Evolutionary conservation across 2,797 vertebrate species (phyloP).

Genomic region (Philypnodon macrostomus): DNA sequence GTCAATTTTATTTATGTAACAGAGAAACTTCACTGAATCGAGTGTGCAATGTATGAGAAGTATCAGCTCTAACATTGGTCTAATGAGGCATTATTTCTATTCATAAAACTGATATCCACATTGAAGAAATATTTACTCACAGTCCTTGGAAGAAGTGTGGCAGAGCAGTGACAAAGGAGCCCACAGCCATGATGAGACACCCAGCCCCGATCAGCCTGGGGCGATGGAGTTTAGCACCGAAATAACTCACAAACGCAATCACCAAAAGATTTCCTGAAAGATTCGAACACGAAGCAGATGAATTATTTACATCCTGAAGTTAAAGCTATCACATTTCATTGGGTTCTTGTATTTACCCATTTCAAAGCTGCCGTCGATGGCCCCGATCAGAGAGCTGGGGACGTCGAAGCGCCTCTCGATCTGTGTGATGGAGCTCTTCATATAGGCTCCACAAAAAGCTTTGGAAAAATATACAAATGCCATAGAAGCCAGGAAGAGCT

Average conservation of each 20-base stretch:
- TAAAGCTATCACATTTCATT: too few species aligned
- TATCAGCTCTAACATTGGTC: too few species aligned
- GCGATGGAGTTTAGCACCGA: conserved; percentile 79
- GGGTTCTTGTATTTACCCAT: conserved; percentile 76
- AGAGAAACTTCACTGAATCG: too few species aligned
- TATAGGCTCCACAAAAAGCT: conserved; percentile 86
- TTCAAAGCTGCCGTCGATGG: conserved; percentile 93
- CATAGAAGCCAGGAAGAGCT: conserved; percentile 87
- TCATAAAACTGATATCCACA: neutral
- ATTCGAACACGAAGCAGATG: too few species aligned
- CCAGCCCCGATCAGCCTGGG: conserved; percentile 76
- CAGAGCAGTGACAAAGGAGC: conserved; percentile 62
- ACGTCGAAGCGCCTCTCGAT: conserved; percentile 93
- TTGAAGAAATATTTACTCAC: conserved; percentile 58
- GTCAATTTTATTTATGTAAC: too few species aligned
- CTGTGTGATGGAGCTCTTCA: conserved; percentile 92
- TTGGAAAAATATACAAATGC: conserved; percentile 85
- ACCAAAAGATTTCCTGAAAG: conserved; percentile 76
- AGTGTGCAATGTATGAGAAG: too few species aligned
- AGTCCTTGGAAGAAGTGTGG: conserved; percentile 79
- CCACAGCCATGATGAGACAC: conserved; percentile 73
- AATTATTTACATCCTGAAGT: too few species aligned
- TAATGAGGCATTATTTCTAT: too few species aligned
- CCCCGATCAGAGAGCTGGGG: conserved; percentile 87
- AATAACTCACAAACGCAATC: conserved; percentile 81